Evolutionary conservation across 2,888 invertebrate genomes (phyloP).

Genomic region (Scelioninae gen. 1): DNA sequence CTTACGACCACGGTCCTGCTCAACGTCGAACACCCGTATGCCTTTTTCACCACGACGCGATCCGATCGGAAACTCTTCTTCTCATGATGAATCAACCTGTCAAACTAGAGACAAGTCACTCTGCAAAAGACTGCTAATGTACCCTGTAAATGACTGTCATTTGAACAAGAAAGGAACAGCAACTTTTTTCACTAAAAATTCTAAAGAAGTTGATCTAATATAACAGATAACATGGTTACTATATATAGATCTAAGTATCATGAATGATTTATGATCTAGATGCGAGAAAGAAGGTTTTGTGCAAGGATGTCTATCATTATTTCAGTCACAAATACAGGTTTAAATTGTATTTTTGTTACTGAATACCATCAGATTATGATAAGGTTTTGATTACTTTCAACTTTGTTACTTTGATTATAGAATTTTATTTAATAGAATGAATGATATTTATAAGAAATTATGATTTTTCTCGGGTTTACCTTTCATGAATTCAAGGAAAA

Average conservation of each 20-base stretch:
- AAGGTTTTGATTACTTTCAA: no score
- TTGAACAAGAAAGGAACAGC: no score
- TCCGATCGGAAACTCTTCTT: conserved; percentile 19
- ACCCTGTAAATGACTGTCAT: no score
- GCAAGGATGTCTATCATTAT: no score
- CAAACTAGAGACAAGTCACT: neutral
- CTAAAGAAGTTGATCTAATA: no score
- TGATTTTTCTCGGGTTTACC: neutral
- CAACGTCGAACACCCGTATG: conserved; percentile 31
- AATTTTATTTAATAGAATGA: neutral
- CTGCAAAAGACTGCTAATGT: neutral
- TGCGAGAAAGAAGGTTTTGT: no score
- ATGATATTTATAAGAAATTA: neutral
- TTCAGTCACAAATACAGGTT: no score
- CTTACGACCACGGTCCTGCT: conserved; percentile 65
- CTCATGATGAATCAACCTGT: conserved; percentile 41
- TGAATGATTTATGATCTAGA: neutral
- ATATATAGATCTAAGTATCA: neutral
- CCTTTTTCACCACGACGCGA: conserved; percentile 38
- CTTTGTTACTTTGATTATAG: no score
- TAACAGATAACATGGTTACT: no score
- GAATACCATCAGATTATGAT: no score
- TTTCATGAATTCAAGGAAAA: conserved; percentile 15
- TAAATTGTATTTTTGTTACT: no score
- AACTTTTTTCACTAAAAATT: no score